Evolutionary conservation across 2,113 vertebrate species (phyloP).

Genomic region (Ondatra zibethicus): DNA sequence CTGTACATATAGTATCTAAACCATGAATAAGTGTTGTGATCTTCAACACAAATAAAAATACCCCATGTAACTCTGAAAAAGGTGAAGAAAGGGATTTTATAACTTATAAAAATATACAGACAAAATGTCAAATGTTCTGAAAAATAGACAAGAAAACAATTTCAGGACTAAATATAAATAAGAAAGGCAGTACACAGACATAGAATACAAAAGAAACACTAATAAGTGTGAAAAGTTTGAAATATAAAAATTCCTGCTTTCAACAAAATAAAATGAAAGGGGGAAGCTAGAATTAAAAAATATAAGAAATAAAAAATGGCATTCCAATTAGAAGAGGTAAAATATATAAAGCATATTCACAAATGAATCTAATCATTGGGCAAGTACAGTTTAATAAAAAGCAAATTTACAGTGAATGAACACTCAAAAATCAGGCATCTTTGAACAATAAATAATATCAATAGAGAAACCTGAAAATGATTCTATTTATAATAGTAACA

Average conservation of each 20-base stretch:
- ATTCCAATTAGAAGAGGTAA: background rate
- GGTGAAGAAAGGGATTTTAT: background rate
- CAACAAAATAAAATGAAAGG: background rate
- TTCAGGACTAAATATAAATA: background rate
- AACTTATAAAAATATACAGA: background rate
- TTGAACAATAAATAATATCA: background rate
- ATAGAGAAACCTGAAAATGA: too few species aligned
- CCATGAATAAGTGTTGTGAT: background rate
- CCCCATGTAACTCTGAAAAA: background rate
- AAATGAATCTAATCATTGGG: background rate
- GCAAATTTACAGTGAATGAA: background rate
- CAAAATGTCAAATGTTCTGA: background rate
- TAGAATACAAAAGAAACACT: background rate
- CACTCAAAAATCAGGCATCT: background rate
- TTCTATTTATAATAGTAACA: background rate
- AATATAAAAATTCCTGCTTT: background rate
- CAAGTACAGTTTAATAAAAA: background rate
- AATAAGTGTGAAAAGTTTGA: background rate
- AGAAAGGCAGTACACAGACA: background rate
- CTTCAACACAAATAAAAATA: background rate
- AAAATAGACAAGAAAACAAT: background rate
- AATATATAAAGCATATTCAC: background rate
- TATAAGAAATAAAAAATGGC: background rate
- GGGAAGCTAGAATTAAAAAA: background rate
- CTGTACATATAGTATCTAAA: background rate